Percentiles rank a stretch among this genome's conserved stretches.
phyloP scores from a whole-genome alignment of 2,113 vertebrate species.

The Callaeas wilsoni region DNA sequence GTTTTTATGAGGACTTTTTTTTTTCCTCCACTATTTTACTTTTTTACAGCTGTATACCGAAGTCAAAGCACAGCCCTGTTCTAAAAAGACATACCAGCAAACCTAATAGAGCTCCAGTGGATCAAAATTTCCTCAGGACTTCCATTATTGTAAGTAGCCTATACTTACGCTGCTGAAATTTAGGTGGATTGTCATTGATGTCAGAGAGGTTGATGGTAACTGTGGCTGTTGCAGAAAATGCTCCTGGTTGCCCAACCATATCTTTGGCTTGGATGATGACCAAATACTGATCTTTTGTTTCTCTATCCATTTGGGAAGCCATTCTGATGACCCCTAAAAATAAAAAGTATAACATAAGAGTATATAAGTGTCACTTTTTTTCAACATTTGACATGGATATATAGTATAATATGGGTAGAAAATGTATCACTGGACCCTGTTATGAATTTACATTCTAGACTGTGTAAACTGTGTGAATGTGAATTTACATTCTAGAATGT shows the following conservation, averaged over 20 bases:
- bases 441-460: neutral
- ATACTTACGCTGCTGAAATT: constrained; percentile 89
- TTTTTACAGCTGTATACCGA: neutral
- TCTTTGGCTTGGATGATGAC: constrained; percentile 92
- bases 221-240: constrained; percentile 83
- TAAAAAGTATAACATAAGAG: neutral
- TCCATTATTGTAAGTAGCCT: neutral
- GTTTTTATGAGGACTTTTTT: neutral
- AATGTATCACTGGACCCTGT: neutral
- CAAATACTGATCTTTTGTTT: constrained; percentile 83
- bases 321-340: constrained; percentile 86
- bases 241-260: constrained; percentile 85
- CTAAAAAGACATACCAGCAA: neutral
- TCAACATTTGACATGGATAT: neutral
- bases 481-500: neutral
- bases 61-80: neutral
- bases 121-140: neutral
- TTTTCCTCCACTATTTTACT: neutral
- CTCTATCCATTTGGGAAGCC: constrained; percentile 88
- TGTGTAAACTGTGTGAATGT: too few relatives aligned
- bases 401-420: neutral
- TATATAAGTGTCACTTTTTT: neutral
- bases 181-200: constrained; percentile 92
- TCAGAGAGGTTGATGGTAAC: constrained; percentile 88
- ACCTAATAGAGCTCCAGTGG: neutral